Percentiles rank a stretch among this genome's conserved stretches.
These are phyloP conservation scores for Mohoua ochrocephala DNA, from an alignment of 2,113 vertebrate genomes.

Conservation along the genomic window DNA sequence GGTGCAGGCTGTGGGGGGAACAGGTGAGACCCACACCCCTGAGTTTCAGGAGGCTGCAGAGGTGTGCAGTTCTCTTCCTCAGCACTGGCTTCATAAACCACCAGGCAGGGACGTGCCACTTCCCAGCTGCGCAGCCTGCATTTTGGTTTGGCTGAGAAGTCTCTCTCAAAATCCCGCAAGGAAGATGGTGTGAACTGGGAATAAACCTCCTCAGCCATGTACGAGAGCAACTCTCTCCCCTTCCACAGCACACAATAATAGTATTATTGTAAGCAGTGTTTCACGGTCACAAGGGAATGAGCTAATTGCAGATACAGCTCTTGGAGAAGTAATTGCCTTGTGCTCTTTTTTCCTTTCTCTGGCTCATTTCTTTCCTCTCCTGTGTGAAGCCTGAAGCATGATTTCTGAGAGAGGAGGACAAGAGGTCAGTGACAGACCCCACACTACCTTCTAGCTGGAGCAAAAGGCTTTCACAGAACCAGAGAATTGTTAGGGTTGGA, in stretches of 20 bases:
- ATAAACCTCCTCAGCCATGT: rapidly evolving
- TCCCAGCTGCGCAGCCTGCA: rapidly evolving
- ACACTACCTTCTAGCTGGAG: background rate
- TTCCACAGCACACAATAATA: rapidly evolving
- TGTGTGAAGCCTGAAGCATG: background rate
- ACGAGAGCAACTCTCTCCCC: rapidly evolving
- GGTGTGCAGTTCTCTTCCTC: background rate
- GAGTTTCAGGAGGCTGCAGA: background rate
- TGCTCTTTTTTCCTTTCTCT: background rate
- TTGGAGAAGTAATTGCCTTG: background rate
- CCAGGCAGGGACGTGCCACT: rapidly evolving
- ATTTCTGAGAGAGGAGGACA: background rate
- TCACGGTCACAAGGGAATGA: background rate
- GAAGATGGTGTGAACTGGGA: rapidly evolving
- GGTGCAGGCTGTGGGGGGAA: background rate
- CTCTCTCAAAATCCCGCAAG: background rate
- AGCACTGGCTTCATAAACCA: rapidly evolving
- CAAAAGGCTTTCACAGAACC: background rate
- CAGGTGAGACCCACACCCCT: background rate
- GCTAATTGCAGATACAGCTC: background rate
- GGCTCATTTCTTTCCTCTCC: background rate
- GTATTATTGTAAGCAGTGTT: background rate
- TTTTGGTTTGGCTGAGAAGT: background rate
- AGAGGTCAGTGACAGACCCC: rapidly evolving
- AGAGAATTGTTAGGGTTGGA: background rate